A percentile compares a stretch with the other conserved stretches of the same genome.
Evolutionary conservation across 2,113 vertebrate species (phyloP).

Genomic region (Dendrocopos noguchii): DNA sequence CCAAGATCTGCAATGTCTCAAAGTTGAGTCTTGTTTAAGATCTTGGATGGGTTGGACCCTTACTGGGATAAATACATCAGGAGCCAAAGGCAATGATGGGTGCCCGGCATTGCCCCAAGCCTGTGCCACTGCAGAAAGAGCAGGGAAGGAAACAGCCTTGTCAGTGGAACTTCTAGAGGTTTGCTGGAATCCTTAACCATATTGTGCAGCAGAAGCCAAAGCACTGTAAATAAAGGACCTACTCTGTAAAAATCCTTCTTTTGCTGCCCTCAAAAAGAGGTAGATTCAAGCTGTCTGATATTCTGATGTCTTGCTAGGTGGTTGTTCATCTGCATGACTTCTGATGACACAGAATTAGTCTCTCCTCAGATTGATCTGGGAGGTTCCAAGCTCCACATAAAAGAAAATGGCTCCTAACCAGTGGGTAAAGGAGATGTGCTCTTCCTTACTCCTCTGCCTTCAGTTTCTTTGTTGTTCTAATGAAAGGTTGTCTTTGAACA

Average conservation of each 20-base stretch:
- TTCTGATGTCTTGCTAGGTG: not conserved
- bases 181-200: not conserved
- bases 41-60: not conserved
- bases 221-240: not conserved
- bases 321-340: not conserved
- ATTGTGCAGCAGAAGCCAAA: not conserved
- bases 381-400: not conserved
- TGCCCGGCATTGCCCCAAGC: not conserved
- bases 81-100: not conserved
- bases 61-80: not conserved
- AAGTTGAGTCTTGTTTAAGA: not conserved
- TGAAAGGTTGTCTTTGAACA: not conserved
- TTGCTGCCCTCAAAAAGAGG: not conserved
- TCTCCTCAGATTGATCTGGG: not conserved
- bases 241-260: not conserved
- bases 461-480: not conserved
- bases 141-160: not conserved
- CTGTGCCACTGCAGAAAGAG: not conserved
- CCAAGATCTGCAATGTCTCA: not conserved
- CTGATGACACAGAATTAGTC: not conserved
- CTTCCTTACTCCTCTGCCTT: not conserved
- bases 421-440: not conserved
- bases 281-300: not conserved
- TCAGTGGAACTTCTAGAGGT: not conserved
- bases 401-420: not conserved